Conservation (phyloP, 2,888 invertebrate genomes). For the Phortica okadai region DNA sequence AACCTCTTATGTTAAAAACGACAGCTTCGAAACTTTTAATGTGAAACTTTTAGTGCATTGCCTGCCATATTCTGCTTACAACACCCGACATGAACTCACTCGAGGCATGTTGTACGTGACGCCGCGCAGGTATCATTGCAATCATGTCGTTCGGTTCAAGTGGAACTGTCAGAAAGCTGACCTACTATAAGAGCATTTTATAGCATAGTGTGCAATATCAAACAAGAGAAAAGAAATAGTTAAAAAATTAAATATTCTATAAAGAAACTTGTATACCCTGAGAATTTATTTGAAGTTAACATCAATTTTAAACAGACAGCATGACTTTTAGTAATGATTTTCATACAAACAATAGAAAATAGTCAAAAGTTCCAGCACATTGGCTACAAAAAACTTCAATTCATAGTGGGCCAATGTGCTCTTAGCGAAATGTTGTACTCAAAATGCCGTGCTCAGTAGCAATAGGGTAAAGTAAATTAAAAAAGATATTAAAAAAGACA, state of each 20-base stretch:
- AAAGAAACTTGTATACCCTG: slow-evolving; percentile 23
- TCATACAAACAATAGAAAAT: too few species aligned
- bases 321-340: too few species aligned
- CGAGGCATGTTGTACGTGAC: slow-evolving; percentile 11
- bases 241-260: background rate
- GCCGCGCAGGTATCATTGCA: slow-evolving; percentile 24
- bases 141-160: background rate
- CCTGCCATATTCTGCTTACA: background rate
- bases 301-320: too few species aligned
- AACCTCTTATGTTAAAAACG: slow-evolving; percentile 13
- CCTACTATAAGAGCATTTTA: background rate
- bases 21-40: slow-evolving; percentile 24
- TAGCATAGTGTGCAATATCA: background rate
- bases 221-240: slow-evolving; percentile 27
- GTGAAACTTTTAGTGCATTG: slow-evolving; percentile 7
- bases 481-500: too few species aligned
- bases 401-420: too few species aligned
- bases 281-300: too few species aligned
- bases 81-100: background rate
- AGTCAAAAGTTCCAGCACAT: too few species aligned
- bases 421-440: too few species aligned
- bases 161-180: slow-evolving; percentile 7
- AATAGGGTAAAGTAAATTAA: too few species aligned
- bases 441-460: too few species aligned
- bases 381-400: too few species aligned